Evolutionary conservation across 2,113 vertebrate species (phyloP), one percentile per base, ranked within the genome.

Genomic region (Trichechus manatus): DNA sequence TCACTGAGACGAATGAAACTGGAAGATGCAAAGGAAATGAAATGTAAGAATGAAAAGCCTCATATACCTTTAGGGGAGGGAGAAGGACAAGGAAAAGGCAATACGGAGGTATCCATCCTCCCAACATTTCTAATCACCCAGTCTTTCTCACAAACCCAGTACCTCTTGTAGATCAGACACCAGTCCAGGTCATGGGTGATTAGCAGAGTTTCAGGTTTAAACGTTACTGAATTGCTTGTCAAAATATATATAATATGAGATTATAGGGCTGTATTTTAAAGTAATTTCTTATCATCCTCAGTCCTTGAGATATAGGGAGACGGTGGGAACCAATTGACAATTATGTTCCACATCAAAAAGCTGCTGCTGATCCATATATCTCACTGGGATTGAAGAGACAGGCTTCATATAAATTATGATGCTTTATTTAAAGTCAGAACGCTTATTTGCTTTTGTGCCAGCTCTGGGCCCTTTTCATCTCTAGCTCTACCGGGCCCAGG

Each of bases 361-460:
- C 98, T 97, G 96, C 97, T 98, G 96, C 95, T 97, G 98, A 98
- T 97, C 97, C 93, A 25, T 81, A 78, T 85, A 97, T 96, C 98
- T 98, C 97, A 29, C 3, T 94, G 98, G 98, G 97, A 97, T 8
- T 95, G 92, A 97, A 98, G 97, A 95, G 89, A 94, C 97, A 83
- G 98, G 93, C 89, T 96, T 98, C 95, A 97, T 98, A 98, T 98
- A 98, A 99, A 99, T 98, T 98, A 98, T 97, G 97, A 98, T 98
- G 97, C 98, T 98, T 98, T 98, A 98, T 98, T 98, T 98, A 98
- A 98, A 99, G 98, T 98, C 98, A 98, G 98, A 98, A 98, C 92
- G 86, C 98, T 98, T 98, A 99, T 98, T 98, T 98, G 98, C 98
- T 98, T 99, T 99, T 97, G 98, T 98, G 98, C 98, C 98, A 98